These are phyloP conservation scores for Ornithoptera alexandrae DNA, from an alignment of 2,888 invertebrate genomes.

Conservation along the genomic window DNA sequence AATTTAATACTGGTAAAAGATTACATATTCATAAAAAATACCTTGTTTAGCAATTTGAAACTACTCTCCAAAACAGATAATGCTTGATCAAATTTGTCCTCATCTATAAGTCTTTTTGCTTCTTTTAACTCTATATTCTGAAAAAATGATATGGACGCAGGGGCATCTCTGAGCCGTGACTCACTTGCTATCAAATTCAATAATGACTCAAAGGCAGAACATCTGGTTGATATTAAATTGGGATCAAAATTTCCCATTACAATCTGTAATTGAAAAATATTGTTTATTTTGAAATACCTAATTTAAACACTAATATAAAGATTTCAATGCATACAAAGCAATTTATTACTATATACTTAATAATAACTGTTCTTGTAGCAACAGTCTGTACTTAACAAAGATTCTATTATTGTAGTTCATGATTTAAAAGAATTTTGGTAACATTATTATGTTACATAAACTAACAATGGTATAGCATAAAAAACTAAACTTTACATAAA, in stretches of 20 bases:
- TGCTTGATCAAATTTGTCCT: slow-evolving; percentile 82
- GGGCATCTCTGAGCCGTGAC: slow-evolving; percentile 78
- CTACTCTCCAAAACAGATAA: slow-evolving; percentile 83
- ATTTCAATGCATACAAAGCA: background rate
- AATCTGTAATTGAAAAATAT: slow-evolving; percentile 60
- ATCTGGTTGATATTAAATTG: slow-evolving; percentile 82
- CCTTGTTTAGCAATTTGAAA: slow-evolving; percentile 82
- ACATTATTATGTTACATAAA: no score
- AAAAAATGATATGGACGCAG: slow-evolving; percentile 81
- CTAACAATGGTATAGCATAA: no score
- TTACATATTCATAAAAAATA: background rate
- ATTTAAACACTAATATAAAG: background rate
- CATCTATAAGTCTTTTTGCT: slow-evolving; percentile 80
- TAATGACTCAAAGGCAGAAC: slow-evolving; percentile 82
- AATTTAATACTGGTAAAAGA: background rate
- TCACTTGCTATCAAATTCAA: slow-evolving; percentile 79
- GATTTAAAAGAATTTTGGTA: no score
- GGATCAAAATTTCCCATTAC: slow-evolving; percentile 86
- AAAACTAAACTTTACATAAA: no score
- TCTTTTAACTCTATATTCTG: slow-evolving; percentile 82
- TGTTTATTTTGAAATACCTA: background rate
- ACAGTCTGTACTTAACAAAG: no score
- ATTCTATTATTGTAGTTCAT: no score
- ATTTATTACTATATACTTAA: no score
- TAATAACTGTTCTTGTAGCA: no score